A percentile compares a stretch with the other conserved stretches of the same genome.
Conservation (phyloP, 2,113 vertebrate genomes). For the Carassius gibelio region DNA sequence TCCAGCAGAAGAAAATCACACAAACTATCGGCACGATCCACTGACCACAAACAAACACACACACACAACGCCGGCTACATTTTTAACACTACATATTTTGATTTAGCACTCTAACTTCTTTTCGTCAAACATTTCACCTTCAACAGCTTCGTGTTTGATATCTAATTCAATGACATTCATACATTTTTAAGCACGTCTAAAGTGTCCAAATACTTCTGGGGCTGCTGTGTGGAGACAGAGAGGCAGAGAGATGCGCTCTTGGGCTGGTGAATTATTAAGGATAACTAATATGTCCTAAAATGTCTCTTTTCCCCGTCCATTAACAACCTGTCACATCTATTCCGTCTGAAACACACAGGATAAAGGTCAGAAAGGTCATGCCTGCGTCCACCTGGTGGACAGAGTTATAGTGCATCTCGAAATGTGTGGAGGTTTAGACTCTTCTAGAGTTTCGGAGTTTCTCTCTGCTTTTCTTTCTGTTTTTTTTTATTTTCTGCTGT, state of each 20-base stretch:
- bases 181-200: conserved; percentile 3
- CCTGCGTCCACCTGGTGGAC: not conserved
- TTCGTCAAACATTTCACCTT: not conserved
- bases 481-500: not conserved
- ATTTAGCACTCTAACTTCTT: not conserved
- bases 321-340: conserved; percentile 76
- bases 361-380: not conserved
- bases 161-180: conserved; percentile 27
- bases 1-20: not conserved
- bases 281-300: conserved; percentile 78
- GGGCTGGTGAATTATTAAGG: conserved; percentile 79
- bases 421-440: not conserved
- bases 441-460: not conserved
- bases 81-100: not conserved
- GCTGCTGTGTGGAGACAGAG: not conserved
- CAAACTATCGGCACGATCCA: not conserved
- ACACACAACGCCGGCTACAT: not conserved
- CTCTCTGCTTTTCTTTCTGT: conserved; percentile 33
- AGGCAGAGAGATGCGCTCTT: conserved; percentile 59
- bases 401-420: not conserved
- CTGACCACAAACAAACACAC: not conserved
- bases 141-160: not conserved
- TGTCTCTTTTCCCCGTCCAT: conserved; percentile 71
- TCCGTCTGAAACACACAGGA: not conserved
- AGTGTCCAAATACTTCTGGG: conserved; percentile 2